These are phyloP conservation scores for Peromyscus eremicus DNA, from an alignment of 2,797 vertebrate species.

Conservation along the genomic window DNA sequence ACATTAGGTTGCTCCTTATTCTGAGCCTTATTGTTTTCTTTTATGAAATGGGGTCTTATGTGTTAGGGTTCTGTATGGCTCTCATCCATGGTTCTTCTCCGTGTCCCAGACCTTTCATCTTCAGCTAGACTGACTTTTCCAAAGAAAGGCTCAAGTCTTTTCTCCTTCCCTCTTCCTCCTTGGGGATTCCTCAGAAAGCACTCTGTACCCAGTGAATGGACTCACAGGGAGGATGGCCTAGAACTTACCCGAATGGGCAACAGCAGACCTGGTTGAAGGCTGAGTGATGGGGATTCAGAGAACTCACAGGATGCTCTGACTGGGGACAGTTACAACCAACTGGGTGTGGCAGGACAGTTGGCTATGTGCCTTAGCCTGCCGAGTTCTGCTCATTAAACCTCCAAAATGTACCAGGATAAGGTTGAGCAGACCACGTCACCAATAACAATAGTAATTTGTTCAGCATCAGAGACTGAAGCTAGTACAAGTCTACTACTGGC, in stretches of 20 bases:
- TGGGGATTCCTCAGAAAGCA: background rate
- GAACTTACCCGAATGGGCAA: background rate
- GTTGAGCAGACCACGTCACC: background rate
- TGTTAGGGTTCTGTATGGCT: background rate
- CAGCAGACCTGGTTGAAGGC: background rate
- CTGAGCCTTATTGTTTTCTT: constrained; percentile 3
- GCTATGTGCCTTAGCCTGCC: background rate
- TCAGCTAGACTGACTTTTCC: background rate
- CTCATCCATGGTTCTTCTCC: background rate
- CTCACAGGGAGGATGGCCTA: background rate
- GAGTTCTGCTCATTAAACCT: background rate
- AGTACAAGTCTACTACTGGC: background rate
- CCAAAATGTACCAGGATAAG: background rate
- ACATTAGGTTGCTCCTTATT: background rate
- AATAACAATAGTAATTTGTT: background rate
- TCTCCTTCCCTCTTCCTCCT: background rate
- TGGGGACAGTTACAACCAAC: background rate
- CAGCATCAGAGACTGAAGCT: background rate
- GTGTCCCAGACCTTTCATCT: background rate
- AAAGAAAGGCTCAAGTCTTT: background rate
- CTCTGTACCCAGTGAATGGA: too few relatives aligned
- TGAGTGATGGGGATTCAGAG: background rate
- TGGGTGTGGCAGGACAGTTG: accelerated
- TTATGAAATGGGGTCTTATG: background rate
- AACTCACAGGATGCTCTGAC: background rate